phyloP scores from a whole-genome alignment of 2,888 invertebrate genomes.

The Ichneumon xanthorius region DNA sequence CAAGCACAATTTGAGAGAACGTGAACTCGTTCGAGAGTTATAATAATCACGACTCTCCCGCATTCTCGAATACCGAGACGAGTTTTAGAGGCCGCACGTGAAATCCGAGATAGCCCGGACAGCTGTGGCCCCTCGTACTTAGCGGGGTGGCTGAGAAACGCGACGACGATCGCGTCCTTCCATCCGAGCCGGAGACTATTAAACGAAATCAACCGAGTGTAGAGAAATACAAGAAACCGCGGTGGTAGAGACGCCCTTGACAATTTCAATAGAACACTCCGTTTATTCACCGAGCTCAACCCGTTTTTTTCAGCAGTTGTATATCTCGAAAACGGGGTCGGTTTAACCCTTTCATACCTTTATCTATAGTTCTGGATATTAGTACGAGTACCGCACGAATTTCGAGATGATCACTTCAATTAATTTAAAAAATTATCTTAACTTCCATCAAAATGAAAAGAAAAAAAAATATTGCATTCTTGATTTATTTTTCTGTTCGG shows the following conservation, averaged over 20 bases:
- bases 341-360: background rate
- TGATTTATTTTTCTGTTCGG: background rate
- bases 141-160: conserved; percentile 17
- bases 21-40: background rate
- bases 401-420: background rate
- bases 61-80: conserved; percentile 75
- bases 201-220: background rate
- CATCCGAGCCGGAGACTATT: conserved; percentile 22
- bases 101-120: conserved; percentile 78
- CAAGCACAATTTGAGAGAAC: background rate
- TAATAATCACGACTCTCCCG: conserved; percentile 39
- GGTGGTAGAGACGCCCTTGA: background rate
- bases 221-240: conserved; percentile 7
- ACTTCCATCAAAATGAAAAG: background rate
- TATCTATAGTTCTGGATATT: background rate
- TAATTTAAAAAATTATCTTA: background rate
- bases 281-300: background rate
- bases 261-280: conserved; percentile 7
- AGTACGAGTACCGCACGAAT: background rate
- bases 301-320: background rate
- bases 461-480: background rate
- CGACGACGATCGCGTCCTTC: background rate
- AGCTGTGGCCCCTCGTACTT: conserved; percentile 66
- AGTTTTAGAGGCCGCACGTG: conserved; percentile 79
- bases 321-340: background rate